phyloP scores from a whole-genome alignment of 1,140 invertebrate genomes.

The Acromyrmex heyeri region DNA sequence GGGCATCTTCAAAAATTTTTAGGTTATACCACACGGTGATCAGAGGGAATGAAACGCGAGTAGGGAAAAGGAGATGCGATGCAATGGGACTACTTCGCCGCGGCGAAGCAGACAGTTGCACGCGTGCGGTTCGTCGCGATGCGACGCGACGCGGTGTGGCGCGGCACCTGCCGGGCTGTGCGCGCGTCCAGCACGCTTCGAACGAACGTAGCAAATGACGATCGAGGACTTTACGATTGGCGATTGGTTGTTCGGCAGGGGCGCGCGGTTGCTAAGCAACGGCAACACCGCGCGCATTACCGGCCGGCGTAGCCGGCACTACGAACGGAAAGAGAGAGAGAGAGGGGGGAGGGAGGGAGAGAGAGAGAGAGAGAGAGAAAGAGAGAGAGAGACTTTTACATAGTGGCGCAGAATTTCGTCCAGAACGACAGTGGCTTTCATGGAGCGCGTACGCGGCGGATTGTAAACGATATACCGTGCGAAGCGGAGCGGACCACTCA shows the following conservation, averaged over 20 bases:
- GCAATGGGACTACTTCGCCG: slow-evolving; percentile 64
- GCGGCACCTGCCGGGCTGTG: slow-evolving; percentile 67
- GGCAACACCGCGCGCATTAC: slow-evolving; percentile 81
- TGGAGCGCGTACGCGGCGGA: slow-evolving; percentile 75
- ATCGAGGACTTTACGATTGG: background rate
- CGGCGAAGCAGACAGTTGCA: slow-evolving; percentile 22
- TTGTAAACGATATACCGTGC: slow-evolving; percentile 30
- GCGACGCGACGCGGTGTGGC: background rate
- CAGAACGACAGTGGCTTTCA: slow-evolving; percentile 81
- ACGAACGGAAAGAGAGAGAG: background rate
- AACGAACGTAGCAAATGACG: slow-evolving; percentile 32
- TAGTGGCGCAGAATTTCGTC: slow-evolving; percentile 63
- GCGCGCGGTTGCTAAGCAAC: slow-evolving; percentile 82
- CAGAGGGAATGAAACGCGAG: background rate
- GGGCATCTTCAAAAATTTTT: slow-evolving; percentile 47
- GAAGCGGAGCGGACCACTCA: slow-evolving; percentile 21
- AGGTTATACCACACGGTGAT: slow-evolving; percentile 41
- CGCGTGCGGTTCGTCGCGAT: background rate
- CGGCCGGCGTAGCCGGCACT: slow-evolving; percentile 77
- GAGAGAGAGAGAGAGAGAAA: background rate
- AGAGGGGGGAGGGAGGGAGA: background rate
- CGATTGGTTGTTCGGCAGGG: slow-evolving; percentile 62
- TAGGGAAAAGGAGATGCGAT: background rate
- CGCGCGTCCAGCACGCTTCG: slow-evolving; percentile 26
- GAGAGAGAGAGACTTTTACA: background rate